Evolutionary conservation across 2,888 invertebrate genomes (phyloP).

Genomic region (Cactoblastis cactorum): DNA sequence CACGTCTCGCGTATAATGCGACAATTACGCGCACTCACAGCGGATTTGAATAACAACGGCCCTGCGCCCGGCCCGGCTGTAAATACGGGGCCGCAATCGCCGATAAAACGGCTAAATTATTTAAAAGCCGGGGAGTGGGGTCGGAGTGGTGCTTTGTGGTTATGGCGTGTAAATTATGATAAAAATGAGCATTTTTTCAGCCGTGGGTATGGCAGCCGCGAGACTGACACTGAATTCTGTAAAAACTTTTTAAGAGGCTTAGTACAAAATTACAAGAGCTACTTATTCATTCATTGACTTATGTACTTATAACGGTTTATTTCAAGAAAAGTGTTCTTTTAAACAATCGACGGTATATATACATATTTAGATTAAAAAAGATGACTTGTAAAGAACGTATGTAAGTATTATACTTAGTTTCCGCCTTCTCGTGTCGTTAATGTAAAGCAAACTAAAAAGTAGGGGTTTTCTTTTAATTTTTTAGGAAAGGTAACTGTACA

Average conservation of each 20-base stretch:
- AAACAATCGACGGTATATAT: too few relatives aligned
- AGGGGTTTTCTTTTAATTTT: too few relatives aligned
- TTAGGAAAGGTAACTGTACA: background rate
- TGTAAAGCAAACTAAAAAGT: background rate
- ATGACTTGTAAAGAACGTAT: too few relatives aligned
- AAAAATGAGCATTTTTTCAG: background rate
- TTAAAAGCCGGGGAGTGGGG: background rate
- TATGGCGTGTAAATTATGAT: background rate
- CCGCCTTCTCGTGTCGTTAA: background rate
- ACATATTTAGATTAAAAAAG: too few relatives aligned
- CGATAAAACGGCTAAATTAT: slow-evolving; percentile 5
- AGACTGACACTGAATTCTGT: background rate
- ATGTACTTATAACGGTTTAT: too few relatives aligned
- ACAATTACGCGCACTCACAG: slow-evolving; percentile 30
- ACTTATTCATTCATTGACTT: too few relatives aligned
- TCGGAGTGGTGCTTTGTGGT: background rate
- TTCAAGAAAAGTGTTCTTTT: too few relatives aligned
- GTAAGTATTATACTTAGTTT: too few relatives aligned
- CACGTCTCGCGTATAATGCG: slow-evolving; percentile 33
- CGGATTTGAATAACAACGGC: slow-evolving; percentile 13
- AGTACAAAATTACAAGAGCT: too few relatives aligned
- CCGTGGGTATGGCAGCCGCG: background rate
- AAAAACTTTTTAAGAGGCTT: background rate
- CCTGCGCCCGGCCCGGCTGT: background rate
- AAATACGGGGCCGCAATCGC: slow-evolving; percentile 2